Percentiles rank a stretch among this genome's conserved stretches.
Conservation (phyloP, 2,888 invertebrate genomes). For the Rhodophaea formosa region DNA sequence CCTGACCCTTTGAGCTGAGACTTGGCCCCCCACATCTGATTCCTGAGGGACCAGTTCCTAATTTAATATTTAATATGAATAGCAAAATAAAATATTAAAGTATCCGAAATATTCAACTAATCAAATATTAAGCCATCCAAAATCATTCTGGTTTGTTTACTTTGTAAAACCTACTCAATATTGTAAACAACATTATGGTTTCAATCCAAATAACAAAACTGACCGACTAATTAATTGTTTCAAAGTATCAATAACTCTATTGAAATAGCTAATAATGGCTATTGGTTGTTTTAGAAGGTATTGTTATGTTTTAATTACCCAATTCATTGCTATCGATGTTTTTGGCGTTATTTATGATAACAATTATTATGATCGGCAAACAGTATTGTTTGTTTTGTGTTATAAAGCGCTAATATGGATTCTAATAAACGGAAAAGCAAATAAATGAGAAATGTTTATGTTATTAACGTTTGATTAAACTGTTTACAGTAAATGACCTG, state of each 20-base stretch:
- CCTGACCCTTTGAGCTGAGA: too few relatives aligned
- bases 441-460: neutral
- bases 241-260: constrained; percentile 2
- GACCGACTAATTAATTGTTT: constrained; percentile 4
- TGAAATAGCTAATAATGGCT: constrained; percentile 1
- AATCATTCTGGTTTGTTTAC: too few relatives aligned
- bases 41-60: too few relatives aligned
- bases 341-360: constrained; percentile 10
- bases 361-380: constrained; percentile 13
- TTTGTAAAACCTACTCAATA: neutral
- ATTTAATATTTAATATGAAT: too few relatives aligned
- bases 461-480: neutral
- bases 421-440: neutral
- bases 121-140: too few relatives aligned
- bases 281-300: constrained; percentile 7
- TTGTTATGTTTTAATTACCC: constrained; percentile 3
- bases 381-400: constrained; percentile 1
- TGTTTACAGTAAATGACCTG: neutral
- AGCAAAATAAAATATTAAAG: too few relatives aligned
- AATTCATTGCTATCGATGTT: constrained; percentile 13
- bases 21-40: too few relatives aligned
- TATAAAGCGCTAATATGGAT: constrained; percentile 1
- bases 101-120: too few relatives aligned
- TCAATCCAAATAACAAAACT: neutral
- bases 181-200: neutral